Evolutionary conservation across 2,797 vertebrate species (phyloP).

Genomic region (Acanthopagrus latus): DNA sequence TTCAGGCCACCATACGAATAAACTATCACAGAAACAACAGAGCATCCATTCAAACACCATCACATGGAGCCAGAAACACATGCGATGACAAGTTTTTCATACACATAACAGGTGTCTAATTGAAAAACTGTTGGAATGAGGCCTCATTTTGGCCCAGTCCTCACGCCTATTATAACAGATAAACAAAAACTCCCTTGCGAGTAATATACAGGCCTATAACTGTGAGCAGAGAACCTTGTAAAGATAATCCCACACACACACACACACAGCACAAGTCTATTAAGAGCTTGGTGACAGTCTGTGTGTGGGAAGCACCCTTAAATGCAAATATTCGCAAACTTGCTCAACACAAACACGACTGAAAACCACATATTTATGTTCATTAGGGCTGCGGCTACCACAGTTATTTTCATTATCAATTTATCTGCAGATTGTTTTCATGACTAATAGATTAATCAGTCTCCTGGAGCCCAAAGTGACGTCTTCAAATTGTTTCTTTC

Average conservation of each 20-base stretch:
- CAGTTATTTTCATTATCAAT: too few species aligned
- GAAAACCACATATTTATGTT: neutral
- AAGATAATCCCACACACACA: conserved; percentile 61
- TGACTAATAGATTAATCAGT: too few species aligned
- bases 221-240: conserved; percentile 46
- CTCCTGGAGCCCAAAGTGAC: too few species aligned
- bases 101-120: conserved; percentile 33
- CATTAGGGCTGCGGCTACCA: too few species aligned
- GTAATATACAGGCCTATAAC: conserved; percentile 43
- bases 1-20: too few species aligned
- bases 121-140: conserved; percentile 36
- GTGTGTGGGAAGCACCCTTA: conserved; percentile 62
- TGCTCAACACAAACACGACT: conserved; percentile 25
- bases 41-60: neutral
- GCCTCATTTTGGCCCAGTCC: conserved; percentile 32
- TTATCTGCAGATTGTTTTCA: too few species aligned
- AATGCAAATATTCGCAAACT: conserved; percentile 42
- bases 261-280: conserved; percentile 60
- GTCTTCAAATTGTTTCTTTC: too few species aligned
- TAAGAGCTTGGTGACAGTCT: conserved; percentile 65
- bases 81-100: neutral
- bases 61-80: neutral
- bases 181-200: conserved; percentile 72
- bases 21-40: neutral
- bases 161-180: conserved; percentile 55